phyloP scores from a whole-genome alignment of 1,140 invertebrate genomes.

The Drosophila varians region DNA sequence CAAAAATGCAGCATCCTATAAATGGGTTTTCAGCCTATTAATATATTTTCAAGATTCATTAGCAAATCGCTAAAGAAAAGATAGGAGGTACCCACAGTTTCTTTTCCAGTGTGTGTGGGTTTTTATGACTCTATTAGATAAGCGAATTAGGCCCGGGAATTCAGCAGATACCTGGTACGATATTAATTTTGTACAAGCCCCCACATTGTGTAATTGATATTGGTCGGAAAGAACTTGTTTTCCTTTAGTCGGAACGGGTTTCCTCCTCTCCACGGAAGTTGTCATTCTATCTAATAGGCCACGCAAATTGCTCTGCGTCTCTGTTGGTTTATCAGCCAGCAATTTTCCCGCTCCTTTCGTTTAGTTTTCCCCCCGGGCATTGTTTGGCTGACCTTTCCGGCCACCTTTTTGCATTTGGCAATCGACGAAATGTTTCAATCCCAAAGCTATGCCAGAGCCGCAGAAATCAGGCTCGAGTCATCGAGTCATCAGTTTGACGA shows the following conservation, averaged over 20 bases:
- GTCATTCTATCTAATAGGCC: conserved; percentile 41
- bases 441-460: conserved; percentile 26
- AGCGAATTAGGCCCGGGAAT: conserved; percentile 35
- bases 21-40: conserved; percentile 30
- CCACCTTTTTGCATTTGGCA: conserved; percentile 56
- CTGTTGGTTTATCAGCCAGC: conserved; percentile 5
- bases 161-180: conserved; percentile 31
- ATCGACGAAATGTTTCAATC: conserved; percentile 77
- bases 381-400: conserved; percentile 30
- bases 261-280: conserved; percentile 28
- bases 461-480: conserved; percentile 67
- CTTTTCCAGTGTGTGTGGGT: conserved; percentile 30
- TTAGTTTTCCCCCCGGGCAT: conserved; percentile 27
- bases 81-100: neutral
- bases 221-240: conserved; percentile 55
- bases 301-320: conserved; percentile 34
- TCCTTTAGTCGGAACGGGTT: conserved; percentile 33
- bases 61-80: conserved; percentile 30
- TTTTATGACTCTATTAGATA: conserved; percentile 77
- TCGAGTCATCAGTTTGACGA: conserved; percentile 56
- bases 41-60: neutral
- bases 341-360: conserved; percentile 29
- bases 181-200: conserved; percentile 64
- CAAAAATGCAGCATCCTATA: conserved; percentile 56
- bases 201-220: conserved; percentile 74